Conservation (phyloP, 2,888 invertebrate species). For the Alviniconcha strummeri region DNA sequence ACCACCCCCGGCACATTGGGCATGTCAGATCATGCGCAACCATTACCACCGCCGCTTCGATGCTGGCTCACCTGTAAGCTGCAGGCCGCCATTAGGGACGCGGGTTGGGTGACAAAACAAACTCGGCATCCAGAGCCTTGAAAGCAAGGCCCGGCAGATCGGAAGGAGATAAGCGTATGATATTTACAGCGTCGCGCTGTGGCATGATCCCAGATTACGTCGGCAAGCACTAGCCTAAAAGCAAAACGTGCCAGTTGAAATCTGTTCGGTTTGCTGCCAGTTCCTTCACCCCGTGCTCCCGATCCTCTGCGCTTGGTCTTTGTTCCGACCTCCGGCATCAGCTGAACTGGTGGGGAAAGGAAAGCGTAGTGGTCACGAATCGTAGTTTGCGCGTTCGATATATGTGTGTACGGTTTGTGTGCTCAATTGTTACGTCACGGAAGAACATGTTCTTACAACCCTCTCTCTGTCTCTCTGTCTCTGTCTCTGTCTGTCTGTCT, state of each 20-base stretch:
- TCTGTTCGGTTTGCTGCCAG: too few species aligned
- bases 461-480: neutral
- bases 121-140: neutral
- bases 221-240: constrained; percentile 3
- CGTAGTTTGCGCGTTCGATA: too few species aligned
- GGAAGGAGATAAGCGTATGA: constrained; percentile 8
- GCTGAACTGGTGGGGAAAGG: too few species aligned
- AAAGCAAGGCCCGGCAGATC: constrained; percentile 17
- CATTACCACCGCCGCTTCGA: neutral
- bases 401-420: too few species aligned
- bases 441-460: neutral
- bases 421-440: too few species aligned
- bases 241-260: constrained; percentile 8
- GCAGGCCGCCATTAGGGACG: constrained; percentile 24
- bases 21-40: constrained; percentile 28
- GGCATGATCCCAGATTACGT: constrained; percentile 24
- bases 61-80: constrained; percentile 12
- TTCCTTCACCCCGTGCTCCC: too few species aligned
- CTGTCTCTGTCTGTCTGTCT: neutral
- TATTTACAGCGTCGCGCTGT: constrained; percentile 13
- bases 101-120: constrained; percentile 29
- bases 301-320: too few species aligned
- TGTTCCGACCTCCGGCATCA: too few species aligned
- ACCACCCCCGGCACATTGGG: neutral
- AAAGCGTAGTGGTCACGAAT: too few species aligned